Conservation (phyloP, 1,140 invertebrate species). For the Diorhabda sublineata region DNA sequence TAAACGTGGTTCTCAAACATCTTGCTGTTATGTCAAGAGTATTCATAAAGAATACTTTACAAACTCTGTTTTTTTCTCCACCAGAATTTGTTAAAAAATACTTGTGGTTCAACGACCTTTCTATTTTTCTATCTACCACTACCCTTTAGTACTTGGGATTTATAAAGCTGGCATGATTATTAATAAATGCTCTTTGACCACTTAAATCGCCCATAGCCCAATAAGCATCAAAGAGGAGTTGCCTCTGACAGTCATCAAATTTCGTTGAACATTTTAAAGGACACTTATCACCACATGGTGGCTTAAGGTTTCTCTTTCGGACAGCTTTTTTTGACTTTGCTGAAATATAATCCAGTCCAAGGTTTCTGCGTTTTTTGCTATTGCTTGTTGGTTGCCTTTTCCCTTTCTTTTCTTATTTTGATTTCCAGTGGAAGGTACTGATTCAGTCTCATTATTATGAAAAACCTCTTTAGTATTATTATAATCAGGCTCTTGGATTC, state of each 20-base stretch:
- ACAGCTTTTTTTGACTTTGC: not conserved
- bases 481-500: not conserved
- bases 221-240: not conserved
- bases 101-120: not conserved
- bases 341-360: not conserved
- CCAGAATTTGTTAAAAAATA: not conserved
- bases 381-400: not conserved
- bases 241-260: not conserved
- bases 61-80: no score
- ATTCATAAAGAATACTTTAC: not conserved
- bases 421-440: not conserved
- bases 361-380: not conserved
- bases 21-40: not conserved
- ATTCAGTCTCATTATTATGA: not conserved
- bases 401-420: not conserved
- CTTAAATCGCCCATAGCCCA: not conserved
- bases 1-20: not conserved
- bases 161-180: not conserved
- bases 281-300: not conserved
- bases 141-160: not conserved
- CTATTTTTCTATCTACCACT: not conserved
- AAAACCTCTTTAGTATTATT: not conserved
- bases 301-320: not conserved
- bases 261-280: not conserved
- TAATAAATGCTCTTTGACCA: not conserved